These are phyloP conservation scores for Galemys pyrenaicus DNA, from an alignment of 2,113 vertebrate genomes.

Conservation along the genomic window DNA sequence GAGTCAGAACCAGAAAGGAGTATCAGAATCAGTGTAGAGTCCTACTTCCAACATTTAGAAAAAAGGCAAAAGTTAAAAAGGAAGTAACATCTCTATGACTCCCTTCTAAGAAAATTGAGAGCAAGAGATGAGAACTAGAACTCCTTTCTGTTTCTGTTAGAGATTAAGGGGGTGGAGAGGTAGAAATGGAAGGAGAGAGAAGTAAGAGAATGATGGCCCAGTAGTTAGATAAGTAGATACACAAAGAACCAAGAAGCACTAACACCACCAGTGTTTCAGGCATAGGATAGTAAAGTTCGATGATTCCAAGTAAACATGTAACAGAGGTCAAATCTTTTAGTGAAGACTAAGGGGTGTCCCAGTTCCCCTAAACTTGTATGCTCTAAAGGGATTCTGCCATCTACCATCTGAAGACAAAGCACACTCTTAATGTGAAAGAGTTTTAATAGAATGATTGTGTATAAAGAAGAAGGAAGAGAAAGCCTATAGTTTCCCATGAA, in stretches of 20 bases:
- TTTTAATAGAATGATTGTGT: no score
- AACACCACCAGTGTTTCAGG: not conserved
- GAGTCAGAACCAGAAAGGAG: not conserved
- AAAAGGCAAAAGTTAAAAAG: not conserved
- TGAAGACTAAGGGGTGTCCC: no score
- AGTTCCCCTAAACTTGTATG: no score
- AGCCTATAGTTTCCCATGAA: no score
- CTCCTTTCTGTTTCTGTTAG: not conserved
- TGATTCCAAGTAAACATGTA: not conserved
- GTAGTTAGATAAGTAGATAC: not conserved
- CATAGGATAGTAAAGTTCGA: not conserved
- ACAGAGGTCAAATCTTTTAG: no score
- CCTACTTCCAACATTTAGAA: not conserved
- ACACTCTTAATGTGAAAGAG: no score
- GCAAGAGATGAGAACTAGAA: not conserved
- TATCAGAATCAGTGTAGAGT: no score
- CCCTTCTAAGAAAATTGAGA: not conserved
- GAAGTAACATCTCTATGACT: not conserved
- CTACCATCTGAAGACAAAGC: no score
- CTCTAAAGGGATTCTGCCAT: no score
- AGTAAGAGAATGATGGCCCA: not conserved
- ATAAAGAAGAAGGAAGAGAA: no score
- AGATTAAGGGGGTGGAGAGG: accelerated
- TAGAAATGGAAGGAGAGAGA: not conserved
- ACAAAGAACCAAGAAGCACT: not conserved